A percentile compares a stretch with the other conserved stretches of the same genome.
These are phyloP conservation scores for Drosophila trapezifrons DNA, from an alignment of 1,140 invertebrate genomes.

Conservation along the genomic window DNA sequence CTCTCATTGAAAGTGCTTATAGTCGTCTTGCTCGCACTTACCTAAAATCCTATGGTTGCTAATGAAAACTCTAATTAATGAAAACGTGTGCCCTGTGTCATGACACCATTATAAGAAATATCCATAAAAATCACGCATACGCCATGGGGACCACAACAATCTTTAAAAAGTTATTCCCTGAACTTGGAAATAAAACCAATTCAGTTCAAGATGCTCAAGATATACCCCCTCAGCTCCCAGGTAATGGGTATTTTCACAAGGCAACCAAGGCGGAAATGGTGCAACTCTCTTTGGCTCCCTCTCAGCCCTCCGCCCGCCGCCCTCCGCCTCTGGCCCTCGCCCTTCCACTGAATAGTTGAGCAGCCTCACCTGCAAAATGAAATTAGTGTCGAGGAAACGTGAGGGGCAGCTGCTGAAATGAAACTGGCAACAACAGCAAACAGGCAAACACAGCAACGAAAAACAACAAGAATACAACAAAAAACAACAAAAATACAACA, in stretches of 20 bases:
- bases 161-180: too few relatives aligned
- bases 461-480: conserved; percentile 27
- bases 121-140: background rate
- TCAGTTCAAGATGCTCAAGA: too few relatives aligned
- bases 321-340: background rate
- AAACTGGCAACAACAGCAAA: conserved; percentile 42
- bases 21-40: too few relatives aligned
- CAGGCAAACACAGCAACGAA: conserved; percentile 25
- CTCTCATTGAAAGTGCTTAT: too few relatives aligned
- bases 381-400: conserved; percentile 67
- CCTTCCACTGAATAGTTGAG: conserved; percentile 24
- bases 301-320: background rate
- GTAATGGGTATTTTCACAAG: background rate
- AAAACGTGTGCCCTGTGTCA: too few relatives aligned
- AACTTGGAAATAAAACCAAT: too few relatives aligned
- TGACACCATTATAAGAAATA: too few relatives aligned
- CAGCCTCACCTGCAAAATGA: conserved; percentile 56
- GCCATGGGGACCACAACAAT: too few relatives aligned
- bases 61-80: too few relatives aligned
- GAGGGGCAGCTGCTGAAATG: conserved; percentile 19
- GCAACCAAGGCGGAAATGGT: conserved; percentile 21
- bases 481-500: conserved; percentile 3
- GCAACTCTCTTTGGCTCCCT: conserved; percentile 9
- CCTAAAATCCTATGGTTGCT: too few relatives aligned
- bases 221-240: background rate